Evolutionary conservation across 2,113 vertebrate genomes (phyloP), one percentile per base, ranked within the genome.

Genomic region (Loxodonta africana): DNA sequence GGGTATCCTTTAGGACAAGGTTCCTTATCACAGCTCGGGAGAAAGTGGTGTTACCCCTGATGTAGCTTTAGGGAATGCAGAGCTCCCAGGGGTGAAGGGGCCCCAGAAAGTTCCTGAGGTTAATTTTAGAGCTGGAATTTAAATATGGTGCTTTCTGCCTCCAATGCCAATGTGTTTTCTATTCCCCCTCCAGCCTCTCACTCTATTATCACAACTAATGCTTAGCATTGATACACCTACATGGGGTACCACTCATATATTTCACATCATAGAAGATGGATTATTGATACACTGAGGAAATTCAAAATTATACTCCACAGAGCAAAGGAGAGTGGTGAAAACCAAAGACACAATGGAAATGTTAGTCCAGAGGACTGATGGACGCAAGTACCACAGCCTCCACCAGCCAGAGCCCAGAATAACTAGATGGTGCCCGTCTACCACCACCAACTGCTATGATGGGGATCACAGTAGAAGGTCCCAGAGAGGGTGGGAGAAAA

Each of bases 61-160:
- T 44, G 20, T n/a, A 0, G 33, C 26, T 2, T 23, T 26, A 8
- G 10, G 10, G 4, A 9, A 46, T 26, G 14, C 20, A 0, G 0
- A 17, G 53, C 57, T 48, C 65, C 0, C 44, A 76, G 33, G 67
- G 7, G 12, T 4, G 2, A 4, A 4, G 21, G 10, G 2, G 12
- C 4, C 11, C 2, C 0, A 4, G 74, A 18, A 33, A 4, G n/a
- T 14, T 17, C 91, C 8, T 48, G 62, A 46, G 21, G 9, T 23
- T 11, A 18, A n/a, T 77, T 5, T 2, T 4, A 9, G 51, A 15
- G 30, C 20, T 30, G 33, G 28, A 28, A 53, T 17, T 78, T 11
- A 25, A 78, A 73, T 6, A 4, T 1, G 8, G 18, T 33, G 5
- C 53, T 33, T 15, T 46, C 33, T 8, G 2, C 9, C 30, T 26